Percentiles rank a stretch among this genome's conserved stretches.
These are phyloP conservation scores for Conus betulinus DNA, from an alignment of 1,140 invertebrate genomes.

Conservation along the genomic window DNA sequence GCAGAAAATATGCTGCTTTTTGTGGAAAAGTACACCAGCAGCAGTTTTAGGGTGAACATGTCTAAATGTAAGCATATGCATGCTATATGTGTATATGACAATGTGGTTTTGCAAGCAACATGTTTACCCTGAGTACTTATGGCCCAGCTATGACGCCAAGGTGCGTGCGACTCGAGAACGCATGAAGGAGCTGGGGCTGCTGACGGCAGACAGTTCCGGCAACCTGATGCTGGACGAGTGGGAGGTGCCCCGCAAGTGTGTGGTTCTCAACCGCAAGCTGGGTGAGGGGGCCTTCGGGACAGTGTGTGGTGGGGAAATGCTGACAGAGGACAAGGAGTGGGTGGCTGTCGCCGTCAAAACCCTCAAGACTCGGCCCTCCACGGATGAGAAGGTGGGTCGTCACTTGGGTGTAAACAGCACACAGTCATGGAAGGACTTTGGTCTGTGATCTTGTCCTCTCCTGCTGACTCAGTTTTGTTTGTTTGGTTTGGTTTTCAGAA, in stretches of 20 bases:
- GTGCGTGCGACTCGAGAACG: conserved; percentile 83
- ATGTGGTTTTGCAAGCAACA: too few species aligned
- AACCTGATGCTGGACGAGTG: conserved; percentile 85
- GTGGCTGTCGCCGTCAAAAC: conserved; percentile 94
- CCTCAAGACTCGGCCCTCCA: conserved; percentile 86
- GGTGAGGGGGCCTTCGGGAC: conserved; percentile 92
- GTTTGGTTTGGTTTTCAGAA: too few species aligned
- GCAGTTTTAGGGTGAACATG: too few species aligned
- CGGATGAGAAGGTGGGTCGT: conserved; percentile 84
- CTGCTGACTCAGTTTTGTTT: too few species aligned
- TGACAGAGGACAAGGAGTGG: conserved; percentile 83
- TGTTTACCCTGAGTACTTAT: neutral
- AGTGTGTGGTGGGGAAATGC: conserved; percentile 90
- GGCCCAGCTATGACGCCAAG: conserved; percentile 83
- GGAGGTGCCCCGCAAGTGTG: conserved; percentile 88
- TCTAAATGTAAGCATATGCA: too few species aligned
- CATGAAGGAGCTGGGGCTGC: conserved; percentile 84
- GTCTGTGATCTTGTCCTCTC: too few species aligned
- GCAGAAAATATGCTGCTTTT: too few species aligned
- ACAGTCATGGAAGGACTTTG: too few species aligned
- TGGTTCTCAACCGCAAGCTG: conserved; percentile 92
- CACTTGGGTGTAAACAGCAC: too few species aligned
- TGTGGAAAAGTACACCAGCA: too few species aligned
- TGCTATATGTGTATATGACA: too few species aligned
- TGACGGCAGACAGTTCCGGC: conserved; percentile 75